Conservation (phyloP, 2,113 vertebrate species). For the Paralichthys olivaceus region DNA sequence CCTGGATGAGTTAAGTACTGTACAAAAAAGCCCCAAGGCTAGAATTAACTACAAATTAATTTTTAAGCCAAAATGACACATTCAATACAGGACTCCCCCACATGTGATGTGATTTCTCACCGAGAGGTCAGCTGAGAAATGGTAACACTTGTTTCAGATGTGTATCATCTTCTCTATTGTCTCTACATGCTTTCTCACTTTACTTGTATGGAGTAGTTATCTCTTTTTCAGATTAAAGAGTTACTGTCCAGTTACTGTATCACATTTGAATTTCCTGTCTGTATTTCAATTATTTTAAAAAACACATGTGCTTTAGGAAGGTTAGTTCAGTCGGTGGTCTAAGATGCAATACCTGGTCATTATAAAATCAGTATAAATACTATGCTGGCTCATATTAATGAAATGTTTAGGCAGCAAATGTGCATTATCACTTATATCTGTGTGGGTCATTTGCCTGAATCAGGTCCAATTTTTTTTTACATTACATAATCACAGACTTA, state of each 20-base stretch:
- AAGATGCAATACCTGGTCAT: background rate
- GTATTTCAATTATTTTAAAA: conserved; percentile 27
- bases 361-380: background rate
- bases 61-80: background rate
- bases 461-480: background rate
- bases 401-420: background rate
- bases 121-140: background rate
- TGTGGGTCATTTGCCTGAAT: conserved; percentile 2
- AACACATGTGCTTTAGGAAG: background rate
- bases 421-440: conserved; percentile 7
- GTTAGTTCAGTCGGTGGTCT: background rate
- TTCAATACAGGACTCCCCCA: background rate
- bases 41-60: no score
- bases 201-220: background rate
- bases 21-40: background rate
- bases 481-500: conserved; percentile 12
- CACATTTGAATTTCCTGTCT: conserved; percentile 32
- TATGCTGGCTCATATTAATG: background rate
- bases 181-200: background rate
- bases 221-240: background rate
- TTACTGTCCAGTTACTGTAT: background rate
- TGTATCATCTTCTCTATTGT: conserved; percentile 13
- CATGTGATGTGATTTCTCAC: background rate
- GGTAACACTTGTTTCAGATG: conserved; percentile 22
- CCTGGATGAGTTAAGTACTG: background rate